phyloP scores from a whole-genome alignment of 2,797 vertebrate species.

The Hypotaenidia okinawae region DNA sequence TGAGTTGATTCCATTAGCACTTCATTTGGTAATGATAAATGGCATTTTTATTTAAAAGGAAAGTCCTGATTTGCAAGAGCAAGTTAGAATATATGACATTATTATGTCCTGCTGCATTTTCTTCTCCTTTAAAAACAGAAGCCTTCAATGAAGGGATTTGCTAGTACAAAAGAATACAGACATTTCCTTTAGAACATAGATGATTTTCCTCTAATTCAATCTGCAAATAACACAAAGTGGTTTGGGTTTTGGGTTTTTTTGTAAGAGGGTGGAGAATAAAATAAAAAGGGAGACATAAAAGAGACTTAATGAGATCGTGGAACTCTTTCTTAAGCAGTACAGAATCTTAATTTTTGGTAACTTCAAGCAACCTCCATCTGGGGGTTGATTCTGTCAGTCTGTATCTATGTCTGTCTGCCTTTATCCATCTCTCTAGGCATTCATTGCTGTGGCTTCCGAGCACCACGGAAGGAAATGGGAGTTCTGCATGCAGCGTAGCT shows the following conservation, averaged over 20 bases:
- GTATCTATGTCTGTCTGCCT: slow-evolving; percentile 61
- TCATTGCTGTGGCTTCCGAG: not conserved
- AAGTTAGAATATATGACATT: slow-evolving; percentile 71
- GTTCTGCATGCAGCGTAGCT: not conserved
- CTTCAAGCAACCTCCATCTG: slow-evolving; percentile 28
- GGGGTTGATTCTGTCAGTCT: slow-evolving; percentile 52
- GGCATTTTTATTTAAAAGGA: slow-evolving; percentile 74
- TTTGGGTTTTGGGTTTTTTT: not conserved
- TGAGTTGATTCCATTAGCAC: slow-evolving; percentile 71
- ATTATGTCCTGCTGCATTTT: slow-evolving; percentile 68
- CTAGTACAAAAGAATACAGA: slow-evolving; percentile 7
- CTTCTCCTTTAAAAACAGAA: slow-evolving; percentile 50
- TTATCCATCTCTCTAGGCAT: slow-evolving; percentile 50
- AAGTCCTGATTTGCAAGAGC: slow-evolving; percentile 74
- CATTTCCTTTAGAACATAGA: slow-evolving; percentile 14
- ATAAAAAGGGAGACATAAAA: slow-evolving; percentile 13
- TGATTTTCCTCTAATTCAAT: slow-evolving; percentile 38
- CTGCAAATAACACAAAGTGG: not conserved
- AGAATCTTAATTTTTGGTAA: slow-evolving; percentile 54
- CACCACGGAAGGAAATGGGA: not conserved
- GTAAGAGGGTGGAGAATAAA: not conserved
- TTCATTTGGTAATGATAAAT: slow-evolving; percentile 76
- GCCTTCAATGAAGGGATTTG: not conserved
- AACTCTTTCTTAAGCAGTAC: slow-evolving; percentile 50
- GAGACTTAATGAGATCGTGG: slow-evolving; percentile 45